These are phyloP conservation scores for Probaryconus sp. DNA, from an alignment of 1,140 invertebrate species.

Conservation along the genomic window DNA sequence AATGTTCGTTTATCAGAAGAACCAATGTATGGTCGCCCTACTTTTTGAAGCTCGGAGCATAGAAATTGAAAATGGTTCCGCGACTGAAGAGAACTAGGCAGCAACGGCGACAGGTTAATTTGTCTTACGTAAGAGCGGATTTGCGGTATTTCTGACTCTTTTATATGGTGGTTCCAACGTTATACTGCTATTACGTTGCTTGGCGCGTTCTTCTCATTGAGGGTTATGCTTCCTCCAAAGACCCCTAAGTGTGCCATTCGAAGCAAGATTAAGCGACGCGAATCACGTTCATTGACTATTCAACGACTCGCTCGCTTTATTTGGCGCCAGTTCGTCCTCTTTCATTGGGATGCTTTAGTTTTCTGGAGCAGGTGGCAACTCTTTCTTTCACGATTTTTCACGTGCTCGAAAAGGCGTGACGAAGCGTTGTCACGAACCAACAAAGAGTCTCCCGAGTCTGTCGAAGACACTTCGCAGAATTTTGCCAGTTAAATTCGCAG, in stretches of 20 bases:
- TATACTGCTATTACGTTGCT: slow-evolving; percentile 35
- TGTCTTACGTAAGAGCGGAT: slow-evolving; percentile 36
- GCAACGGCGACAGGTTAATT: slow-evolving; percentile 40
- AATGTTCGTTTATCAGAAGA: too few relatives aligned
- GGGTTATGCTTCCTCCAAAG: slow-evolving; percentile 39
- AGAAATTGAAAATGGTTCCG: slow-evolving; percentile 17
- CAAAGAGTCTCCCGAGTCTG: slow-evolving; percentile 11
- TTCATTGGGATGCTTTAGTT: slow-evolving; percentile 35
- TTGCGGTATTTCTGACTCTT: slow-evolving; percentile 33
- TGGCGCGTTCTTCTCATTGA: slow-evolving; percentile 49
- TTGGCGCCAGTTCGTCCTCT: slow-evolving; percentile 34
- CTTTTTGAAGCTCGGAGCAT: too few relatives aligned
- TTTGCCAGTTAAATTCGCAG: slow-evolving; percentile 11
- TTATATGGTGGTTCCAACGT: slow-evolving; percentile 21
- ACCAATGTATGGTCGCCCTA: too few relatives aligned
- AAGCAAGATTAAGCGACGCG: slow-evolving; percentile 64
- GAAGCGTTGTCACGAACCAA: slow-evolving; percentile 43
- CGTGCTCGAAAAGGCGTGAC: slow-evolving; percentile 39
- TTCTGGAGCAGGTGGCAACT: slow-evolving; percentile 62
- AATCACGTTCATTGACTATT: slow-evolving; percentile 68
- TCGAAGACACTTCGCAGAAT: slow-evolving; percentile 17
- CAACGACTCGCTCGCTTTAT: slow-evolving; percentile 53
- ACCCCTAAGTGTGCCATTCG: slow-evolving; percentile 56
- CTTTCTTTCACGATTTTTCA: slow-evolving; percentile 38
- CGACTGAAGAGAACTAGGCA: slow-evolving; percentile 13